Conservation (phyloP, 2,888 invertebrate species). For the Neoitamus cyanurus region DNA sequence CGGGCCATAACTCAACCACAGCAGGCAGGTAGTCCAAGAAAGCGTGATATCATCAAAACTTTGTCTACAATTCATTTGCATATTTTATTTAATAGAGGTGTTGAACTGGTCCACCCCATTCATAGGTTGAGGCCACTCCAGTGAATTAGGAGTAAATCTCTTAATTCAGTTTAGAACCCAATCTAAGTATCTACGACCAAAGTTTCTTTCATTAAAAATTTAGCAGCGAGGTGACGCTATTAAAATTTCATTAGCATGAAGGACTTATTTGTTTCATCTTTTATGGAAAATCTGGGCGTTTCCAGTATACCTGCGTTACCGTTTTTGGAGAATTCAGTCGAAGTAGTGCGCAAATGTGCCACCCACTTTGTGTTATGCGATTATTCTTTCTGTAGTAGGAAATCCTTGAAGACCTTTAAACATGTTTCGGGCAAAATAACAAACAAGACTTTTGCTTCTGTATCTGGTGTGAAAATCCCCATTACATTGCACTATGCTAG, state of each 20-base stretch:
- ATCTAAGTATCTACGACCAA: not conserved
- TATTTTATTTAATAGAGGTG: constrained; percentile 5
- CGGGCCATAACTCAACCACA: not conserved
- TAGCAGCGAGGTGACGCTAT: not conserved
- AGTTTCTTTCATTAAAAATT: not conserved
- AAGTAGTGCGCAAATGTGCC: not conserved
- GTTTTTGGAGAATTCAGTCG: not conserved
- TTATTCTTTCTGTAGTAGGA: not conserved
- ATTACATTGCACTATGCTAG: not conserved
- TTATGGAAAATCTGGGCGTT: not conserved
- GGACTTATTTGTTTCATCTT: not conserved
- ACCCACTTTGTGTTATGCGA: not conserved
- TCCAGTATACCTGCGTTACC: not conserved
- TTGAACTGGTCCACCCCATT: not conserved
- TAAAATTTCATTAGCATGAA: not conserved
- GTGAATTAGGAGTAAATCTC: not conserved
- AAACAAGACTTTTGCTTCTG: not conserved
- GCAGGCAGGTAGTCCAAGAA: not conserved
- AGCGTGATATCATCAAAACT: not conserved
- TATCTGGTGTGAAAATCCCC: not conserved
- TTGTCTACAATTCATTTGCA: not conserved
- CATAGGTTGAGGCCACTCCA: not conserved
- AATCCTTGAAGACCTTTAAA: not conserved
- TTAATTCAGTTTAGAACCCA: not conserved
- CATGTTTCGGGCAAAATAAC: not conserved